Conservation (phyloP, 2,113 vertebrate genomes). For the Antechinus flavipes region DNA sequence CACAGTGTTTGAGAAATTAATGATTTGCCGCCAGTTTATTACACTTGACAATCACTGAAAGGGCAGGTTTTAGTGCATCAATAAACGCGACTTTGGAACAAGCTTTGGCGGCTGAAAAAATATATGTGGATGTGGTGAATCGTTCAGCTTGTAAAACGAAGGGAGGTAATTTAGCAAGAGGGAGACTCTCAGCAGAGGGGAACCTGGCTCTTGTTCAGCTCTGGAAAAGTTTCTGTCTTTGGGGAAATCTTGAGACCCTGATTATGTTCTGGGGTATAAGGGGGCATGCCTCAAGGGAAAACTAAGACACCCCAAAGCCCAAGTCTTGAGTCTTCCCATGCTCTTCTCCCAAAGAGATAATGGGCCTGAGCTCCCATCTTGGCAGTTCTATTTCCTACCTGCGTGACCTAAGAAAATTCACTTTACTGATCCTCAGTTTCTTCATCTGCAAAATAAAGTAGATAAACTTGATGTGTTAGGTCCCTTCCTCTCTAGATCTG, state of each 20-base stretch:
- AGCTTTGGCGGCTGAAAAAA: neutral
- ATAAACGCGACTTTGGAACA: slow-evolving; percentile 54
- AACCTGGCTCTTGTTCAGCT: neutral
- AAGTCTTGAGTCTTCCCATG: neutral
- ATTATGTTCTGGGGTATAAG: neutral
- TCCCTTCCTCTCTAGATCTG: neutral
- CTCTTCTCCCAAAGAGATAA: neutral
- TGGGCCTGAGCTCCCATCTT: neutral
- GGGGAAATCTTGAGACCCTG: neutral
- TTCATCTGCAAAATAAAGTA: neutral
- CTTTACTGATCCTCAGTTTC: neutral
- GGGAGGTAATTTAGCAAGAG: neutral
- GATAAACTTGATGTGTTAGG: neutral
- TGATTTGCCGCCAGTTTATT: slow-evolving; percentile 61
- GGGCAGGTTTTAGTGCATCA: slow-evolving; percentile 62
- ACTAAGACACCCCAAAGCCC: neutral
- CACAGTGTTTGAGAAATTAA: slow-evolving; percentile 34
- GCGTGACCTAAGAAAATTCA: neutral
- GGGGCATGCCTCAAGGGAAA: neutral
- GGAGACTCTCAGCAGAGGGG: neutral
- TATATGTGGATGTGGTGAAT: slow-evolving; percentile 36
- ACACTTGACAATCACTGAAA: slow-evolving; percentile 69
- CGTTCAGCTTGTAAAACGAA: slow-evolving; percentile 15
- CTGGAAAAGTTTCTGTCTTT: neutral
- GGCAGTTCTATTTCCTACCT: neutral